Evolutionary conservation across 1,140 invertebrate genomes (phyloP), one percentile per base, ranked within the genome.

Genomic region (Megathymus violae): DNA sequence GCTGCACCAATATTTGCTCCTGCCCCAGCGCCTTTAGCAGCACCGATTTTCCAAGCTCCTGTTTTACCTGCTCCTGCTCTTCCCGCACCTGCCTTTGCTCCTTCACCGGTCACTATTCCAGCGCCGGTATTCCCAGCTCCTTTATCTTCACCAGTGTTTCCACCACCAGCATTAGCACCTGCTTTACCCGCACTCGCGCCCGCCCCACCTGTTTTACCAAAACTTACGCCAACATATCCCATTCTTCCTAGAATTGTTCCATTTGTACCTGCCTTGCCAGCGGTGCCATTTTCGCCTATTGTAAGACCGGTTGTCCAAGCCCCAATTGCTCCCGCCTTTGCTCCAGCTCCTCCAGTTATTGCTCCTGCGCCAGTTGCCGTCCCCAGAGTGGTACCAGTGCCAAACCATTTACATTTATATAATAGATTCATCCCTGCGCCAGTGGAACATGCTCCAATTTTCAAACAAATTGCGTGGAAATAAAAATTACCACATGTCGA

Each of bases 401-500:
- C 63, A 48, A n/a, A 56, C 1, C 16, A 63, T 62, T 52, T 54
- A 62, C 44, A 60, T 15, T 64, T 67, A 40, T 19, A 48, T 16
- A 65, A 64, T 63, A 59, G 64, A 15, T 31, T 74, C 1, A 65
- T 69, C 5, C 73, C 77, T 2, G 68, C 75, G 0, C 74, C 74
- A n/a, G 50, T 77, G 3, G 22, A 72, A 40, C 76, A 74, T 22
- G 70, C 82, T 1, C 82, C 77, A 14, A 27, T 80, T 16, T 25
- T 80, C 10, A 88, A 82, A 74, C 73, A 88, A 58, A 64, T 75
- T 25, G 82, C 78, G 47, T 90, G 86, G 86, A 85, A 89, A 77
- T 86, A n/a, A 65, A 56, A 34, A 11, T 25, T 17, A 31, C 7
- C 10, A 34, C 22, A 85, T 52, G 71, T 54, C 52, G 71, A 54